Evolutionary conservation across 2,888 invertebrate species (phyloP).

Genomic region (Dorcus hopei): DNA sequence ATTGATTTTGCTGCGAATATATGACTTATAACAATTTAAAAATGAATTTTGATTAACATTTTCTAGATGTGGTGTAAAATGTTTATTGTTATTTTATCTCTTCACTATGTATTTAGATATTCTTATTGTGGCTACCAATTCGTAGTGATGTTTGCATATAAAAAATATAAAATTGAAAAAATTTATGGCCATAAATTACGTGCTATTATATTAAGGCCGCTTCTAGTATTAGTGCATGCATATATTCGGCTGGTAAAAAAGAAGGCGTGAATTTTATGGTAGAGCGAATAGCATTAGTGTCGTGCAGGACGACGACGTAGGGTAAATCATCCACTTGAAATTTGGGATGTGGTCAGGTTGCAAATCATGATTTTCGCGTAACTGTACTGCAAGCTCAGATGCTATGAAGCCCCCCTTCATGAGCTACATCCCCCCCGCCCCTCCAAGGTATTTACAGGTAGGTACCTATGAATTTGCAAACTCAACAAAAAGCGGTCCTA

Average conservation of each 20-base stretch:
- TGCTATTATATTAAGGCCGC: no score
- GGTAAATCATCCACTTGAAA: slow-evolving; percentile 27
- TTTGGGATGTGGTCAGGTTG: slow-evolving; percentile 35
- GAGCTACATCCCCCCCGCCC: slow-evolving; percentile 36
- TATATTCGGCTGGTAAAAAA: neutral
- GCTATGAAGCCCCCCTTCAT: slow-evolving; percentile 31
- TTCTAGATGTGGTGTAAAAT: no score
- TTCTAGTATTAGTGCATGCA: no score
- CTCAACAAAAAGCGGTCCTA: slow-evolving; percentile 63
- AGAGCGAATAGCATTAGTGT: slow-evolving; percentile 17
- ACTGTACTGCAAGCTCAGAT: slow-evolving; percentile 43
- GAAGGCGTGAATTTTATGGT: slow-evolving; percentile 14
- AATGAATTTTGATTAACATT: no score
- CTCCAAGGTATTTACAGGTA: slow-evolving; percentile 39
- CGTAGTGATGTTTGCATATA: no score
- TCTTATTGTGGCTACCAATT: no score
- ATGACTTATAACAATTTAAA: neutral
- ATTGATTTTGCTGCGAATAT: neutral
- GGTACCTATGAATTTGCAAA: slow-evolving; percentile 61
- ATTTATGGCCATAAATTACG: no score
- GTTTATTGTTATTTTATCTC: no score
- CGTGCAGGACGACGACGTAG: slow-evolving; percentile 18
- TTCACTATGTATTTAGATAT: no score
- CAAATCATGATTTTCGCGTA: slow-evolving; percentile 48
- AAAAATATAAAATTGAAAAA: no score